A percentile compares a stretch with the other conserved stretches of the same genome.
Evolutionary conservation across 2,888 invertebrate species (phyloP).

Genomic region (Adineta ricciae): DNA sequence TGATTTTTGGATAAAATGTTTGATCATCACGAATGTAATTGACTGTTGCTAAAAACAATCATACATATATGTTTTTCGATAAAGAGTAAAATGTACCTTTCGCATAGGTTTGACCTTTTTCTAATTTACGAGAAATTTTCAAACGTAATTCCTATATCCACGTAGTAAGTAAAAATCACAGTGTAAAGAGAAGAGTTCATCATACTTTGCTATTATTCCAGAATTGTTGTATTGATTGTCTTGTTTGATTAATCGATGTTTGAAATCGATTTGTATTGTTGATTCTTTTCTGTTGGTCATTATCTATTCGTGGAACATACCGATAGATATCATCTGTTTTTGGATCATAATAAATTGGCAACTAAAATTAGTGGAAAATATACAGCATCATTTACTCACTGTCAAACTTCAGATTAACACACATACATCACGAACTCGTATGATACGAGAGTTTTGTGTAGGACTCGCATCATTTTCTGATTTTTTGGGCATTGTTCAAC

Average conservation of each 20-base stretch:
- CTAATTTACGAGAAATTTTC: neutral
- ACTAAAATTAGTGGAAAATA: neutral
- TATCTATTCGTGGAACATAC: neutral
- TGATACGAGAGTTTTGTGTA: neutral
- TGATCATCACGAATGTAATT: conserved; percentile 40
- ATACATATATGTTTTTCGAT: neutral
- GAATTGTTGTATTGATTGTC: neutral
- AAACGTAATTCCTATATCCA: neutral
- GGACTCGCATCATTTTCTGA: neutral
- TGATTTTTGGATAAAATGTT: conserved; percentile 39
- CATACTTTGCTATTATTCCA: neutral
- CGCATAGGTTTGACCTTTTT: neutral
- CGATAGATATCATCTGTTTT: neutral
- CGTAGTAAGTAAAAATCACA: neutral
- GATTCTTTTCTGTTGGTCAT: neutral
- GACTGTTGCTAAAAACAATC: conserved; percentile 36
- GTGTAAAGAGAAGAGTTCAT: neutral
- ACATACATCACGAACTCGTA: neutral
- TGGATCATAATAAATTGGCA: neutral
- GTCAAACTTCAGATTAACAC: neutral
- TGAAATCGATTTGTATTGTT: neutral
- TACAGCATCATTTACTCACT: neutral
- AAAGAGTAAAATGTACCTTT: conserved; percentile 16
- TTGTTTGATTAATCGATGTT: neutral
- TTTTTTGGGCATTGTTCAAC: neutral